Evolutionary conservation across 2,113 vertebrate genomes (phyloP), one percentile per base, ranked within the genome.

Genomic region (Neoarius graeffei): DNA sequence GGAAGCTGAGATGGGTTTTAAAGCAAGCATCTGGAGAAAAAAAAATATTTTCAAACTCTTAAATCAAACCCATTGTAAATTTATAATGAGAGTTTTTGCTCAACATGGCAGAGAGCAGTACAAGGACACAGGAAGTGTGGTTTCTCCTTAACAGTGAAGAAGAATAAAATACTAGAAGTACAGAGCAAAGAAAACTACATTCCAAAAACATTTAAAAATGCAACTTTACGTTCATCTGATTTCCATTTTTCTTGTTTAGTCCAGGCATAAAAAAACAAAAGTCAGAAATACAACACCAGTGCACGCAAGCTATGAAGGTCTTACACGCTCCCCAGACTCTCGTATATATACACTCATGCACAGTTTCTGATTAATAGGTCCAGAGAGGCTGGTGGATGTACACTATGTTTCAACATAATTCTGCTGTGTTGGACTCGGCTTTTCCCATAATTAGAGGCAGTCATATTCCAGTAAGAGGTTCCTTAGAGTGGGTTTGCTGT

Each of bases 311-410:
- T 30, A 52, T 62, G 50, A n/a, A 86, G 60, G 60, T 57, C 23
- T 42, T n/a, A 66, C 48, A 83, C 20, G 15, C 52, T 85, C 85
- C 83, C 62, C 42, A 76, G 50, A 57, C 60, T 30, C 86, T 86
- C 64, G 23, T 62, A 83, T 81, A 56, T n/a, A 42, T 83, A 59
- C 20, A 66, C 60, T 8, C 67, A 60, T 59, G 77, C 79, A 56
- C 27, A 76, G 59, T 76, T 76, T 52, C 52, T 80, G 56, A 86
- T 23, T 81, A 86, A 89, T 7, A 73, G 84, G 80, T 73, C 77
- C 56, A n/a, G 79, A 80, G 77, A 56, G 14, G 62, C 52, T 66
- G 74, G 64, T 56, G 67, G 23, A 56, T 52, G 19, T 82, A 56
- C n/a, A 74, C 74, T 64, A 30, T 35, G 48, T 82, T 81, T 66